A percentile compares a stretch with the other conserved stretches of the same genome.
phyloP scores from a whole-genome alignment of 2,113 vertebrate species.

The Hippocampus abdominalis region DNA sequence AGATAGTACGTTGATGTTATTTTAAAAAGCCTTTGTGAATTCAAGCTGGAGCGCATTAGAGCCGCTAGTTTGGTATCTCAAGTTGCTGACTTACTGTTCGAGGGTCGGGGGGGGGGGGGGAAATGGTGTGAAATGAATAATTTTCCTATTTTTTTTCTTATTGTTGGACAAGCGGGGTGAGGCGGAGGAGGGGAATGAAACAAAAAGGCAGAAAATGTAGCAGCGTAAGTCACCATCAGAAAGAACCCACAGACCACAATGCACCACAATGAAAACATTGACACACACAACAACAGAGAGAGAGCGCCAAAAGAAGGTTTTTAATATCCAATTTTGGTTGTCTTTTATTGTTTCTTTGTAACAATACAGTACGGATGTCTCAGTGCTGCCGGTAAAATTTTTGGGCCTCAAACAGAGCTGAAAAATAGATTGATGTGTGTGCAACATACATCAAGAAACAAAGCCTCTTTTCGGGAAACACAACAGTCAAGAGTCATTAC shows the following conservation, averaged over 20 bases:
- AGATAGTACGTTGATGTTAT: not conserved
- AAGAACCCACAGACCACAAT: constrained; percentile 47
- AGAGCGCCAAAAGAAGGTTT: constrained; percentile 58
- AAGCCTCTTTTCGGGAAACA: constrained; percentile 69
- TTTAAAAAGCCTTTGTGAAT: constrained; percentile 3
- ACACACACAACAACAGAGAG: constrained; percentile 50
- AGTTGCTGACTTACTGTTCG: constrained; percentile 87
- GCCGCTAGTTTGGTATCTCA: constrained; percentile 81
- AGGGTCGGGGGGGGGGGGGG: constrained; percentile 88
- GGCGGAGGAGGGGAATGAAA: constrained; percentile 81
- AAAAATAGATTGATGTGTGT: constrained; percentile 73
- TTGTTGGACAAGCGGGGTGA: constrained; percentile 88
- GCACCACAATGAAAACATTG: constrained; percentile 41
- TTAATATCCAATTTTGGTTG: constrained; percentile 63
- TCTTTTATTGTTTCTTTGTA: constrained; percentile 71
- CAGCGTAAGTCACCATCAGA: constrained; percentile 70
- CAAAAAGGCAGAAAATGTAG: constrained; percentile 73
- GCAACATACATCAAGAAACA: constrained; percentile 73
- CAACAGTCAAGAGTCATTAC: constrained; percentile 65
- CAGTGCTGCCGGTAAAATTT: constrained; percentile 53
- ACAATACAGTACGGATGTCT: constrained; percentile 66
- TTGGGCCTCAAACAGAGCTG: constrained; percentile 60
- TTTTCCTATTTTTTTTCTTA: constrained; percentile 73
- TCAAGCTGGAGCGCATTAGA: constrained; percentile 68
- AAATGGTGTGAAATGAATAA: constrained; percentile 96